Evolutionary conservation across 2,888 invertebrate species (phyloP).

Genomic region (Sesia apiformis): DNA sequence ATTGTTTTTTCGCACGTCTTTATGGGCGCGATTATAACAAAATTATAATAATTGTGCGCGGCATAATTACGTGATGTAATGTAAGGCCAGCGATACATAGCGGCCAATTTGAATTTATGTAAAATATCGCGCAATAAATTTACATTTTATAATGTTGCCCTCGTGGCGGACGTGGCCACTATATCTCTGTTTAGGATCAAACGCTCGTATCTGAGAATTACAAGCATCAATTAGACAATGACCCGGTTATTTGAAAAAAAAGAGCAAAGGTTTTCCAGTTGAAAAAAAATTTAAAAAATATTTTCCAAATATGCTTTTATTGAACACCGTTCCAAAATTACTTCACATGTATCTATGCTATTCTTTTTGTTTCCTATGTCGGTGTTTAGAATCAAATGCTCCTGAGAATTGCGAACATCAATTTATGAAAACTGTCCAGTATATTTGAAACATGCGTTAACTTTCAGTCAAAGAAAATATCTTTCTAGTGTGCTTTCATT

Average conservation of each 20-base stretch:
- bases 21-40: constrained; percentile 65
- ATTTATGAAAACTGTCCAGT: no score
- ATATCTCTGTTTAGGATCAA: constrained; percentile 66
- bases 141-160: constrained; percentile 66
- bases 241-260: constrained; percentile 11
- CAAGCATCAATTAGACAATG: constrained; percentile 34
- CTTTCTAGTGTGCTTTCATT: no score
- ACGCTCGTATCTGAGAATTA: constrained; percentile 47
- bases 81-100: constrained; percentile 54
- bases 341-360: no score
- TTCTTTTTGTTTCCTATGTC: no score
- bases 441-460: no score
- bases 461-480: no score
- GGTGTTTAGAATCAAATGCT: no score
- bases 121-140: constrained; percentile 70
- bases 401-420: no score
- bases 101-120: constrained; percentile 69
- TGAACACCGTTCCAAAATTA: no score
- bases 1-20: constrained; percentile 71
- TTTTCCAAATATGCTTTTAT: no score
- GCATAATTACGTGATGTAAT: constrained; percentile 65
- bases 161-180: constrained; percentile 42
- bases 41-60: constrained; percentile 71
- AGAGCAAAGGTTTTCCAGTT: no score
- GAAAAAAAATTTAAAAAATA: no score